phyloP scores from a whole-genome alignment of 2,888 invertebrate genomes.

The Tenthredo livida region DNA sequence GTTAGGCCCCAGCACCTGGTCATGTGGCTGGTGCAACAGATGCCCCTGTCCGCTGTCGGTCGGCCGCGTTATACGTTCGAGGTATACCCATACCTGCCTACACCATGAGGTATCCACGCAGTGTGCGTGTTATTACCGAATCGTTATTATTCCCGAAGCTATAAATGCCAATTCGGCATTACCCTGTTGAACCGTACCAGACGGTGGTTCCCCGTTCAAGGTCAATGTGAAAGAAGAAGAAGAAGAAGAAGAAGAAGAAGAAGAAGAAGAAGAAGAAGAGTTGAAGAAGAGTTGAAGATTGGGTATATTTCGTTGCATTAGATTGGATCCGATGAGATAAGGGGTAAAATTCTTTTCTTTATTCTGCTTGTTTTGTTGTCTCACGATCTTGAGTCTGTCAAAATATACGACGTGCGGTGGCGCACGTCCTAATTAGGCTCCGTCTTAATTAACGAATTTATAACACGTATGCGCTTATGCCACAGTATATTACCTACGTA shows the following conservation, averaged over 20 bases:
- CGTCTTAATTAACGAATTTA: conserved; percentile 49
- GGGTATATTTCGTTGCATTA: not conserved
- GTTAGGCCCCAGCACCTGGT: conserved; percentile 72
- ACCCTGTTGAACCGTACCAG: not conserved
- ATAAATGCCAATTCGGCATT: conserved; percentile 29
- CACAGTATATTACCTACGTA: not conserved
- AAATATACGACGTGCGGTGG: conserved; percentile 23
- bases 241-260: not conserved
- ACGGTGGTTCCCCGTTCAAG: conserved; percentile 16
- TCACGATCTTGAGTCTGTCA: conserved; percentile 37
- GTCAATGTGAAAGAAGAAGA: not conserved
- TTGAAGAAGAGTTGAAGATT: not conserved
- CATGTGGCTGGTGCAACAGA: conserved; percentile 73
- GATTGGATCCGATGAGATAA: not conserved
- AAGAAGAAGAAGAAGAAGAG: not conserved
- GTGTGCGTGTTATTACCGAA: conserved; percentile 45
- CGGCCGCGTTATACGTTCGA: conserved; percentile 22
- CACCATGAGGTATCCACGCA: conserved; percentile 6
- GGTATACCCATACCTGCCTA: conserved; percentile 26
- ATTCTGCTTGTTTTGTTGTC: conserved; percentile 37
- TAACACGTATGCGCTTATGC: conserved; percentile 1
- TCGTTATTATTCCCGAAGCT: conserved; percentile 40
- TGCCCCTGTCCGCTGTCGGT: conserved; percentile 63
- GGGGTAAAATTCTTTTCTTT: conserved; percentile 41
- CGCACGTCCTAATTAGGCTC: conserved; percentile 23